A percentile compares a stretch with the other conserved stretches of the same genome.
Conservation (phyloP, 2,113 vertebrate species). For the Trinectes maculatus region DNA sequence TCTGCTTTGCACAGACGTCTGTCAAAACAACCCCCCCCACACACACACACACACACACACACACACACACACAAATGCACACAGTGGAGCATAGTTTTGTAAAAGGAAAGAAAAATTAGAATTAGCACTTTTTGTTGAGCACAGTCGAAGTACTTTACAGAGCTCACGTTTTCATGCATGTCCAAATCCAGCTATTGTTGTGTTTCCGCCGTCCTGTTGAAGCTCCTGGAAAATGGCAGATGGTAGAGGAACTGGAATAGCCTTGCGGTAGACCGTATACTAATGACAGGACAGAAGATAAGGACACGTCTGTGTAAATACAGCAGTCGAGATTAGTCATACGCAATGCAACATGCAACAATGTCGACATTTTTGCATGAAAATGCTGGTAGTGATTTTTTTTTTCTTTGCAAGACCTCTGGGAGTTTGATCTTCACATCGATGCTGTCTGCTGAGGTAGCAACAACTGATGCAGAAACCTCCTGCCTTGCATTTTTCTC, state of each 20-base stretch:
- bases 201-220: slow-evolving; percentile 22
- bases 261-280: slow-evolving; percentile 71
- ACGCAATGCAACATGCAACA: neutral
- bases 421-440: slow-evolving; percentile 75
- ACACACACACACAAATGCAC: neutral
- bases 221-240: slow-evolving; percentile 19
- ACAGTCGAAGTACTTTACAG: slow-evolving; percentile 1
- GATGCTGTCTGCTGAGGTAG: slow-evolving; percentile 65
- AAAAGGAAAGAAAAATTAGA: neutral
- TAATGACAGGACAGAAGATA: slow-evolving; percentile 57
- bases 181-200: slow-evolving; percentile 25
- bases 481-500: slow-evolving; percentile 66
- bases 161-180: slow-evolving; percentile 40
- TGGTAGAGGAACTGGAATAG: slow-evolving; percentile 58
- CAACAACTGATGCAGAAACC: slow-evolving; percentile 63
- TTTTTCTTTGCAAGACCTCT: slow-evolving; percentile 64
- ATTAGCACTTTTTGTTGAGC: slow-evolving; percentile 4
- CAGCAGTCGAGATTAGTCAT: slow-evolving; percentile 1
- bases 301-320: slow-evolving; percentile 19
- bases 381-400: neutral
- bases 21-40: slow-evolving; percentile 9
- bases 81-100: neutral
- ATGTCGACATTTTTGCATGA: slow-evolving; percentile 6
- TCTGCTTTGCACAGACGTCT: slow-evolving; percentile 34
- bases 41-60: neutral